Evolutionary conservation across 2,888 invertebrate genomes (phyloP), one percentile per base, ranked within the genome.

Genomic region (Diploptera punctata): DNA sequence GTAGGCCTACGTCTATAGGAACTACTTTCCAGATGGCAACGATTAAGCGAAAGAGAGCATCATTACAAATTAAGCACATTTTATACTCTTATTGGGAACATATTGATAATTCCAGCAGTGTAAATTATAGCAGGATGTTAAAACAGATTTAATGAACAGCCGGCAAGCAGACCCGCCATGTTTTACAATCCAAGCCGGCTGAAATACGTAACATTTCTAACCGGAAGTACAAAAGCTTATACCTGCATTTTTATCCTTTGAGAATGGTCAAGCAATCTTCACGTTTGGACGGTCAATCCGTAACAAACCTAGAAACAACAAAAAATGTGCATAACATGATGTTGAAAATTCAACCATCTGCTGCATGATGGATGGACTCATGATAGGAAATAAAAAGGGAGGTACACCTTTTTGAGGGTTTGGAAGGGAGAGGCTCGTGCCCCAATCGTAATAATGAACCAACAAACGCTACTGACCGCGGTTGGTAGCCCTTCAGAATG

Each of bases 211-310:
- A 33, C 33, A 10, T n/a, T n/a, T n/a, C n/a, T 33, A 33, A 33
- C 33, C 33, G 33, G 33, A 33, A 33, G 33, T 33, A 33, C 10
- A 33, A 33, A 33, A 33, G 33, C 5, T 33, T 33, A 5, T 33
- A 33, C 33, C 33, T 33, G 33, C 10, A 10, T 33, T 33, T 33
- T 33, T 33, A 33, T 7, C 33, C 33, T 33, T 33, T 33, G n/a
- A 33, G 33, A 33, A 33, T 10, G 33, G 62, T 24, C 62, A 13
- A n/a, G 62, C 43, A 18, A 62, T 47, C 24, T 65, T 65, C 65
- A 24, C 65, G 29, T 43, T 26, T 65, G n/a, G 47, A 47, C 47
- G 65, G 65, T 65, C 65, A 65, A 65, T 65, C 47, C 65, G 47
- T 47, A 65, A 65, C 65, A 65, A 65, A 44, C 44, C 44, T 65